phyloP scores from a whole-genome alignment of 2,888 invertebrate genomes.

The Megalurothrips usitatus region DNA sequence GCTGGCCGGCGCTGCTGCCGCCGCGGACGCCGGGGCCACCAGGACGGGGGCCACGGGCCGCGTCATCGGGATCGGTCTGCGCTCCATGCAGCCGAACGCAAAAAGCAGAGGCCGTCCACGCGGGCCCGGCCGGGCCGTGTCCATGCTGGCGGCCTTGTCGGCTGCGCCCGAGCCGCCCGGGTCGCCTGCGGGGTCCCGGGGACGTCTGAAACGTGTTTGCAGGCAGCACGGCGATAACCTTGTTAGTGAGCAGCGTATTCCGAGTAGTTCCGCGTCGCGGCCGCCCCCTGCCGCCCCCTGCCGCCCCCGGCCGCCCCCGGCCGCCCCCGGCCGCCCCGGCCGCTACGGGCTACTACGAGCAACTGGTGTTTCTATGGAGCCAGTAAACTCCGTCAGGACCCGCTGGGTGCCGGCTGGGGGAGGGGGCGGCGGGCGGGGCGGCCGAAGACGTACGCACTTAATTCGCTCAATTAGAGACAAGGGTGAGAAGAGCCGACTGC shows the following conservation, averaged over 20 bases:
- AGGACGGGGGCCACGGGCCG: not conserved
- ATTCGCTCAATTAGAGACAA: not conserved
- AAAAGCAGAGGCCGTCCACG: too few species aligned
- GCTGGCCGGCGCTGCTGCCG: not conserved
- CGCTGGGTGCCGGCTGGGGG: not conserved
- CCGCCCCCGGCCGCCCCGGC: not conserved
- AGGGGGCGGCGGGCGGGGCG: not conserved
- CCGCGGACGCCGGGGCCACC: not conserved
- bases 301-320: not conserved
- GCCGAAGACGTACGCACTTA: constrained; percentile 9
- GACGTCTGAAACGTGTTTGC: not conserved
- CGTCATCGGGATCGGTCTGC: too few species aligned
- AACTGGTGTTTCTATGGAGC: constrained; percentile 24
- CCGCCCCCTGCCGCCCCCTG: not conserved
- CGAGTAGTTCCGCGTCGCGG: not conserved
- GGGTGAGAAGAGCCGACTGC: not conserved
- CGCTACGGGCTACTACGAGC: not conserved
- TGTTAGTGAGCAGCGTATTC: not conserved
- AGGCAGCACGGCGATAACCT: not conserved
- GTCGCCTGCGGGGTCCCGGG: not conserved
- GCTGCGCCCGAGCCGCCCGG: too few species aligned
- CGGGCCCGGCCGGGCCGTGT: too few species aligned
- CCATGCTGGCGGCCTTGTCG: too few species aligned
- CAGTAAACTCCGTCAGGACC: constrained; percentile 15
- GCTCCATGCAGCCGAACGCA: too few species aligned